Conservation (phyloP, 2,888 invertebrate species). For the Apotomis betuletana region DNA sequence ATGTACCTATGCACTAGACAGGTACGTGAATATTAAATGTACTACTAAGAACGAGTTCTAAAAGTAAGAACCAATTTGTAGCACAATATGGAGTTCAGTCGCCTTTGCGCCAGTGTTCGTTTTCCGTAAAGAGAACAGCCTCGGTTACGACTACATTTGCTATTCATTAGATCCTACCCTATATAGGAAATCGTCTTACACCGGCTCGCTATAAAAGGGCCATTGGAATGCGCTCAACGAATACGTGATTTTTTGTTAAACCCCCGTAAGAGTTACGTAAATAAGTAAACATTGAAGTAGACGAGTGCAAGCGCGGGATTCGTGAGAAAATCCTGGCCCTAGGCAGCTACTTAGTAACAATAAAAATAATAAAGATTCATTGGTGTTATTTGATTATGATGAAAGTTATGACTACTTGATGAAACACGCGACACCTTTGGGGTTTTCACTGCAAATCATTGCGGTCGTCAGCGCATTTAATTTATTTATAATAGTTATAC, state of each 20-base stretch:
- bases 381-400: constrained; percentile 4
- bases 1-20: too few species aligned
- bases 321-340: constrained; percentile 24
- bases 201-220: constrained; percentile 62
- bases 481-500: constrained; percentile 42
- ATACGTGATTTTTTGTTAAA: constrained; percentile 57
- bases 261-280: constrained; percentile 64
- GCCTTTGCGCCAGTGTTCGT: constrained; percentile 51
- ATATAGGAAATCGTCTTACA: constrained; percentile 67
- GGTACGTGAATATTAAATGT: not conserved
- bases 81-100: constrained; percentile 52
- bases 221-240: constrained; percentile 57
- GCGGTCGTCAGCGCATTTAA: constrained; percentile 12
- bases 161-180: constrained; percentile 75
- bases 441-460: constrained; percentile 10
- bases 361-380: not conserved
- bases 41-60: not conserved
- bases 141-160: constrained; percentile 66
- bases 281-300: constrained; percentile 43
- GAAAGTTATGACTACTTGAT: constrained; percentile 19
- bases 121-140: constrained; percentile 61
- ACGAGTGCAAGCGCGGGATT: constrained; percentile 34
- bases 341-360: not conserved
- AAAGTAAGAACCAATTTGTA: constrained; percentile 7
- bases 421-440: constrained; percentile 12